Conservation (phyloP, 37 sponge, comb jelly and placozoan genomes). For the Agelas oroides region DNA sequence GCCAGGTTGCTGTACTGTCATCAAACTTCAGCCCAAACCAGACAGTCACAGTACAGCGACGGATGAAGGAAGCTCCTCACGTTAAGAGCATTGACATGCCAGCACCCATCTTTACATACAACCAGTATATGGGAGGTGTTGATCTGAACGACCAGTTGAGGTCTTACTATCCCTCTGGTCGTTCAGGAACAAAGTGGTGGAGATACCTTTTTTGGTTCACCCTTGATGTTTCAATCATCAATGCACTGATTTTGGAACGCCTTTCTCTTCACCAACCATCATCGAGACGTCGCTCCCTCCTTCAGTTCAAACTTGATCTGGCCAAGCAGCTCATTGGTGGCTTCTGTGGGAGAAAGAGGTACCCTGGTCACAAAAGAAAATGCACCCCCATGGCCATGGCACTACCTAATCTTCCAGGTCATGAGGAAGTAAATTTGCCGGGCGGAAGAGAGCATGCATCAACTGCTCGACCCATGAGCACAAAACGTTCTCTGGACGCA, state of each 20-base stretch:
- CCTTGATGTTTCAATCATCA: neutral
- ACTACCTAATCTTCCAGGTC: neutral
- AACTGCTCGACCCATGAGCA: too few relatives aligned
- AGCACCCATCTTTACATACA: neutral
- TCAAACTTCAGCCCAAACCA: neutral
- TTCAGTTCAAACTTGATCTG: constrained; percentile 1
- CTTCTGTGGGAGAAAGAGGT: constrained; percentile 1
- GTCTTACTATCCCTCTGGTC: neutral
- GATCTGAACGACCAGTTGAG: constrained; percentile 10
- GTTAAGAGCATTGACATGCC: neutral
- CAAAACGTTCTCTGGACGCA: neutral
- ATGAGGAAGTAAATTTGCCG: neutral
- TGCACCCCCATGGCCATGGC: neutral
- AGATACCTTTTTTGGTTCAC: constrained; percentile 4
- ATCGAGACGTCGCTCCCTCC: neutral
- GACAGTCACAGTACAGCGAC: neutral
- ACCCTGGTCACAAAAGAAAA: constrained; percentile 5
- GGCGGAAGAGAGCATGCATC: neutral
- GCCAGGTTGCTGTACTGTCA: neutral
- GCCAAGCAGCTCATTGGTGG: constrained; percentile 15
- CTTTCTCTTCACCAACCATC: neutral
- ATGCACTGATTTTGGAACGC: neutral
- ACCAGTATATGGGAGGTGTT: constrained; percentile 10
- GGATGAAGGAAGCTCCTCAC: too few relatives aligned
- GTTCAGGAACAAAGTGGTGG: neutral